Percentiles rank a stretch among this genome's conserved stretches.
Conservation (phyloP, 2,113 vertebrate species). For the Trochalopteron elliotii region DNA sequence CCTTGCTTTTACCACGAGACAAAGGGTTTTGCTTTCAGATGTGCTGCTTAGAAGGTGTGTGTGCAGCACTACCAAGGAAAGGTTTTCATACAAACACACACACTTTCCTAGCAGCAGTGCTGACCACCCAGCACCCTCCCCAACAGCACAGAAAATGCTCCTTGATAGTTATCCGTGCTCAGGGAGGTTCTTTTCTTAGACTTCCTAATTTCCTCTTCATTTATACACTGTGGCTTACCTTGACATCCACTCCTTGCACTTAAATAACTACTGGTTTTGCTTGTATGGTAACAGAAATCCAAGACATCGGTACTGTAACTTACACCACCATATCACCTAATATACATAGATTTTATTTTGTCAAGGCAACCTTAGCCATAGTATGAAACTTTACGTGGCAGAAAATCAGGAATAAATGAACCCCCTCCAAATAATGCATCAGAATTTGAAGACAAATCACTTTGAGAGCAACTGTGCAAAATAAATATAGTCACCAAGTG, state of each 20-base stretch:
- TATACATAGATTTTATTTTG: background rate
- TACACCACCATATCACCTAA: background rate
- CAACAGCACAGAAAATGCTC: background rate
- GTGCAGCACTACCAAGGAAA: background rate
- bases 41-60: background rate
- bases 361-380: background rate
- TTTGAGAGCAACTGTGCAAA: background rate
- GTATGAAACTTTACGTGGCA: background rate
- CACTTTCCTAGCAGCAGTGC: background rate
- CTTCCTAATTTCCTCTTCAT: background rate
- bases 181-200: background rate
- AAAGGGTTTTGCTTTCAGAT: background rate
- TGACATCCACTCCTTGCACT: background rate
- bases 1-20: background rate
- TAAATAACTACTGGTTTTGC: background rate
- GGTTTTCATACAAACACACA: background rate
- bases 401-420: background rate
- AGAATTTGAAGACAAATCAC: background rate
- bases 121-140: background rate
- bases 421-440: background rate
- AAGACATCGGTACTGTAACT: background rate
- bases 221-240: background rate
- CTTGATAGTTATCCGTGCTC: accelerated
- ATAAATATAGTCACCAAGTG: background rate
- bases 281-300: background rate